Evolutionary conservation across 2,888 invertebrate species (phyloP), one percentile per base, ranked within the genome.

Genomic region (Bugula neritina): DNA sequence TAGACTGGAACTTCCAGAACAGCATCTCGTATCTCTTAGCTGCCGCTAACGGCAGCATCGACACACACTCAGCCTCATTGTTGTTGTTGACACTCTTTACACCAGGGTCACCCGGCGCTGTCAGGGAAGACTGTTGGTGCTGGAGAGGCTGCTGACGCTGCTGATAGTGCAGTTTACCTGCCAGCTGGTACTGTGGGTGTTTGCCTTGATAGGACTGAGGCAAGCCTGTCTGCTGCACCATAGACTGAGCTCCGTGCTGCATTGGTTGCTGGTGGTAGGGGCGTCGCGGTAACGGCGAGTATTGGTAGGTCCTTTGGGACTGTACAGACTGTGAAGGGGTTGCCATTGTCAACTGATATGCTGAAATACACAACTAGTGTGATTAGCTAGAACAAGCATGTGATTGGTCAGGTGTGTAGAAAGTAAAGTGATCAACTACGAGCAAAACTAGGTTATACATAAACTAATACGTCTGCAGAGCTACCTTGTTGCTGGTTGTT

Each of bases 121-220:
- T 5, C 43, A 10, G 43, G 10, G 5, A 17, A 5, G 5, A 17
- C 17, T 43, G 43, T 17, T 43, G 43, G 43, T 43, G 17, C 43
- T 43, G 43, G 43, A 43, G 17, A 10, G 43, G 5, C 17, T 43
- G 43, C 43, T 43, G 43, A 5, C 3, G 63, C 29, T 63, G 63
- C 3, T 13, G 13, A 13, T 13, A 34, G 5, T 63, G 63, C 5
- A 29, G 29, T 31, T 63, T 63, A n/a, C 31, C 31, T 31, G 63
- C 63, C 31, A 63, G 27, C 31, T 63, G 63, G 31, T 63, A 63
- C 27, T 63, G 63, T 5, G 63, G 2, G 27, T 5, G 43, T 43
- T 43, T 43, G 17, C 10, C 10, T 25, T 63, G 29, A 5, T 31
- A 13, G 31, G 17, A 25, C 29, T 31, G 29, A 25, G 17, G 5